Evolutionary conservation across 2,888 invertebrate species (phyloP), one percentile per base, ranked within the genome.

Genomic region (Lepidonotus clava): DNA sequence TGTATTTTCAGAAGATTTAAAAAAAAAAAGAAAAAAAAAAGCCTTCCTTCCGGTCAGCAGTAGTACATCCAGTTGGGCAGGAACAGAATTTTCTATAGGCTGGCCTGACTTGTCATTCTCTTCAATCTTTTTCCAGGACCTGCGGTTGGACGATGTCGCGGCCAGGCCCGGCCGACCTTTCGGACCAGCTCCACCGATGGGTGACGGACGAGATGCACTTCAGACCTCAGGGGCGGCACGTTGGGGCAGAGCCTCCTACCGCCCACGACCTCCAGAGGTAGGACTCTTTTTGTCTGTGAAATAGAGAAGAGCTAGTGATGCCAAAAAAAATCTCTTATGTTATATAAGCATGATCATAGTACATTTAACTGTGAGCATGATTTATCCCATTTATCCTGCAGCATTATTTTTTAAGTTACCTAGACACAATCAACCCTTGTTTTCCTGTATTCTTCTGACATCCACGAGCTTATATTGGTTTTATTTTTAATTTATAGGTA

Each of bases 141-240:
- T n/a, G n/a, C n/a, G n/a, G n/a, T n/a, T n/a, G n/a, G n/a, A n/a
- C n/a, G n/a, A n/a, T n/a, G n/a, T n/a, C n/a, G n/a, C n/a, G n/a
- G n/a, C n/a, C 38, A 11, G 77, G 46, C 83, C 83, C 46, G 40
- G n/a, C 8, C 1, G 89, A 89, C 40, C 18, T 89, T 21, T 88
- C 88, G 24, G 53, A 51, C 0, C 67, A 83, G 40, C 86, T 90
- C 24, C 88, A 89, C 28, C n/a, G 38, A 21, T 90, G 90, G 90
- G 85, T 87, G 1, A 83, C 80, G 32, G 40, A 88, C 56, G 90
- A 90, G 71, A 89, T 90, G 89, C 86, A 88, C 66, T 89, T 89
- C 53, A 86, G 84, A n/a, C 89, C 90, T 5, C 89, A 89, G 77
- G 90, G 89, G 21, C 41, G 84, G n/a, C 87, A 89, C 86, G 87